Evolutionary conservation across 2,888 invertebrate species (phyloP), one percentile per base, ranked within the genome.

Genomic region (Cheilosia grossa): DNA sequence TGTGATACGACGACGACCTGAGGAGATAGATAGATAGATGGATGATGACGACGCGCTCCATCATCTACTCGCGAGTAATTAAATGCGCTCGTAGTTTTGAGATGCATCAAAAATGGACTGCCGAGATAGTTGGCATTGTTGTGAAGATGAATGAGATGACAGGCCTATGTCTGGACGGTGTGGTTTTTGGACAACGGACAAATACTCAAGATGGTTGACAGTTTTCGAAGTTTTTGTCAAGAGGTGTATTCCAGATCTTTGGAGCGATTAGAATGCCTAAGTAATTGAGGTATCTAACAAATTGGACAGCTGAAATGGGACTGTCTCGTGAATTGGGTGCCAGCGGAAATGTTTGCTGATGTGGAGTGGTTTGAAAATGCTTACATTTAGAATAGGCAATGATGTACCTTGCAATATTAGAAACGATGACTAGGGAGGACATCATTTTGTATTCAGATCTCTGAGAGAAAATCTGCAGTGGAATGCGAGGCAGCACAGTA

Each of bases 41-140:
- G 47, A 47, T 47, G 47, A 47, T 17, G 47, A 19, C 47, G 53
- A 49, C 47, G 47, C 33, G 59, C 53, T 66, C 44, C 67, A 73
- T 83, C 47, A 67, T 83, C 40, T 79, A 74, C 59, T 73, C 63
- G 30, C 51, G 56, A 64, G 78, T 78, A 82, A 82, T 83, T 83
- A 83, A 83, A 83, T 83, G 74, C 63, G 51, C 44, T 72, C 67
- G 24, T 58, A 56, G 72, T 40, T 61, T 78, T 56, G 21, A 33
- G 24, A 66, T 82, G 66, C 78, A 63, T 69, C 73, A 37, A 74
- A 79, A 79, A 79, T 83, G 44, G 79, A 9, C 56, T 69, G 63
- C 47, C 2, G 24, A 69, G 63, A 78, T 73, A 82, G 73, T 73
- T 82, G 67, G 72, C 78, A 82, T 82, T 82, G 54, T 67, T 82